Evolutionary conservation across 2,113 vertebrate species (phyloP).

Genomic region (Mormyrus iriodes): DNA sequence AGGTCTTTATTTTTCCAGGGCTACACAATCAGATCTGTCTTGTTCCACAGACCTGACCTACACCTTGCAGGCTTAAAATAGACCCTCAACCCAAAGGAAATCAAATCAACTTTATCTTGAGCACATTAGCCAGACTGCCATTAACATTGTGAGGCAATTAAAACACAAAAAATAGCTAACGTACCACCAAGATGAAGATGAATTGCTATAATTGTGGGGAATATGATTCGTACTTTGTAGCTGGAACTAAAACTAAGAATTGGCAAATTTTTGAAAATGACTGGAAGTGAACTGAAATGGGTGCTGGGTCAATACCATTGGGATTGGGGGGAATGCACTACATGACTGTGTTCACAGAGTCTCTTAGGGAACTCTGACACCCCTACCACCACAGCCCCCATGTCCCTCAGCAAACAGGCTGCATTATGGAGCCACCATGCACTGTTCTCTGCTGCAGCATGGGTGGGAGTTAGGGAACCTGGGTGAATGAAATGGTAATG

Average conservation of each 20-base stretch:
- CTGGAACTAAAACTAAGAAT: slow-evolving; percentile 49
- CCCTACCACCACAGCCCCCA: neutral
- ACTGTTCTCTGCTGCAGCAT: no score
- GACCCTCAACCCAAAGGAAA: slow-evolving; percentile 10
- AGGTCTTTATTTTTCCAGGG: slow-evolving; percentile 24
- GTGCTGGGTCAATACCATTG: slow-evolving; percentile 45
- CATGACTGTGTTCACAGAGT: slow-evolving; percentile 48
- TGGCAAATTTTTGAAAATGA: slow-evolving; percentile 41
- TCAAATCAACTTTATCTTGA: slow-evolving; percentile 26
- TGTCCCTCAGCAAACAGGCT: neutral
- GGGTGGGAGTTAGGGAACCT: neutral
- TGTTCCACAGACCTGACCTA: neutral
- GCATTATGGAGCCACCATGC: neutral
- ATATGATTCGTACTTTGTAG: slow-evolving; percentile 45
- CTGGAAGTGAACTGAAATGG: slow-evolving; percentile 39
- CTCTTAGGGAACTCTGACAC: neutral
- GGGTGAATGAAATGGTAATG: neutral
- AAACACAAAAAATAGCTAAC: slow-evolving; percentile 15
- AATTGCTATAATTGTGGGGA: slow-evolving; percentile 38
- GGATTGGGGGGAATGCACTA: slow-evolving; percentile 38
- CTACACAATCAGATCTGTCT: slow-evolving; percentile 21
- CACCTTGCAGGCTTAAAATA: slow-evolving; percentile 23
- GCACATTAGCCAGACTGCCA: slow-evolving; percentile 24
- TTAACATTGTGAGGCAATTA: slow-evolving; percentile 24
- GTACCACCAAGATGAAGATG: slow-evolving; percentile 13